Evolutionary conservation across 2,113 vertebrate species (phyloP), one percentile per base, ranked within the genome.

Genomic region (Vidua macroura): DNA sequence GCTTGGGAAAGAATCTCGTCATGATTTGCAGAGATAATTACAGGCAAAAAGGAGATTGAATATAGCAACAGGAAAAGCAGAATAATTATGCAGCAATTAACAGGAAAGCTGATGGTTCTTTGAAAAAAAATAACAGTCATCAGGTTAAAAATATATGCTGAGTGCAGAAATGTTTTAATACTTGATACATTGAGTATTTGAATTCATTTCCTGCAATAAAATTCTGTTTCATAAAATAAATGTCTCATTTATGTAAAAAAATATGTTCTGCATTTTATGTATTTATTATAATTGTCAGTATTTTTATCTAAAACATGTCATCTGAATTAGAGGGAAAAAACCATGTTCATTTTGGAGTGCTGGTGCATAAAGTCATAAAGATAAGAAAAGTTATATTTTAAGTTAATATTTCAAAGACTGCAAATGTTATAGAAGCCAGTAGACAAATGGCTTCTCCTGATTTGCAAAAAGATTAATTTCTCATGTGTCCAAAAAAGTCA

Each of bases 21-120:
- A 84, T 96, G 79, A 97, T 97, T 93, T 95, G 62, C 89, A 96
- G 93, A 96, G 89, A 95, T 97, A 97, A 98, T 97, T 97, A 76
- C 69, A 90, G 80, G 41, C 76, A 80, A 66, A 88, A 94, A 95
- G 86, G 93, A 86, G 88, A 93, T 80, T 93, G 73, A 96, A 87
- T 92, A 83, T 89, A 96, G 92, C 77, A 95, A 95, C 81, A 96
- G 92, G 73, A 95, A 96, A 55, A 96, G 91, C 69, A 94, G 89
- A 96, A 92, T 96, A 97, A 97, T 96, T 97, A 94, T 80, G 69
- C 66, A 59, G 93, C 94, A 96, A 97, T 98, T 98, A 97, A 87
- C 82, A 93, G 87, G 73, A 93, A 88, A 72, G 91, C 94, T 96
- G 91, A 66, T 96, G 73, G 43, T 78, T 95, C 92, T 97, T 95